Evolutionary conservation across 2,888 invertebrate species (phyloP).

Genomic region (Ethmia dodecea): DNA sequence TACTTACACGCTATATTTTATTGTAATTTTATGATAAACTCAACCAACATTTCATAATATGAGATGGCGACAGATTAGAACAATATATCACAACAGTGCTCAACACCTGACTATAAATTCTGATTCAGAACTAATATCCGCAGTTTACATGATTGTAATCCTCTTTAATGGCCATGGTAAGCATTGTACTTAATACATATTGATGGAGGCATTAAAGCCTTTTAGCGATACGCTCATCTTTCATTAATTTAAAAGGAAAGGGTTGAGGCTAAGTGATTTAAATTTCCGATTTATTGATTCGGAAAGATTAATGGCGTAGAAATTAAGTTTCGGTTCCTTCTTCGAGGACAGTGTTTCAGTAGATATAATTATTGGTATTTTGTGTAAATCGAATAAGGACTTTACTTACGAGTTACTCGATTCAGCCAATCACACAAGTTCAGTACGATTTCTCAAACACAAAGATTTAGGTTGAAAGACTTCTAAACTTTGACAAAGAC

Average conservation of each 20-base stretch:
- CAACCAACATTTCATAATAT: too few species aligned
- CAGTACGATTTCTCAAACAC: too few species aligned
- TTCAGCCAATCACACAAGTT: too few species aligned
- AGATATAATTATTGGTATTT: not conserved
- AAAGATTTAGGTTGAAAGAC: too few species aligned
- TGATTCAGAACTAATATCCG: conserved; percentile 42
- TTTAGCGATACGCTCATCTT: conserved; percentile 43
- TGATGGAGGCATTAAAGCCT: conserved; percentile 58
- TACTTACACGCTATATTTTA: too few species aligned
- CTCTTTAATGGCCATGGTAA: conserved; percentile 33
- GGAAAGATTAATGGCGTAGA: conserved; percentile 40
- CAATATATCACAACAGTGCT: conserved; percentile 37
- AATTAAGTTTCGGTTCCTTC: conserved; percentile 14
- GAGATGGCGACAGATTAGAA: conserved; percentile 38
- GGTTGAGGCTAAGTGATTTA: conserved; percentile 44
- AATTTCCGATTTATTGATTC: conserved; percentile 37
- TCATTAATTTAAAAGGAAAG: conserved; percentile 45
- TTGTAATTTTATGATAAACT: too few species aligned
- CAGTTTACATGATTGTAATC: conserved; percentile 55
- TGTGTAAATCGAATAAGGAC: too few species aligned
- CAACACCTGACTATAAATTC: conserved; percentile 40
- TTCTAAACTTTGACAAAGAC: too few species aligned
- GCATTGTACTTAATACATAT: conserved; percentile 41
- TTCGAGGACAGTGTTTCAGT: conserved; percentile 17
- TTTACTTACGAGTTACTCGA: too few species aligned